Evolutionary conservation across 2,113 vertebrate genomes (phyloP).

Genomic region (Pelecanus crispus): DNA sequence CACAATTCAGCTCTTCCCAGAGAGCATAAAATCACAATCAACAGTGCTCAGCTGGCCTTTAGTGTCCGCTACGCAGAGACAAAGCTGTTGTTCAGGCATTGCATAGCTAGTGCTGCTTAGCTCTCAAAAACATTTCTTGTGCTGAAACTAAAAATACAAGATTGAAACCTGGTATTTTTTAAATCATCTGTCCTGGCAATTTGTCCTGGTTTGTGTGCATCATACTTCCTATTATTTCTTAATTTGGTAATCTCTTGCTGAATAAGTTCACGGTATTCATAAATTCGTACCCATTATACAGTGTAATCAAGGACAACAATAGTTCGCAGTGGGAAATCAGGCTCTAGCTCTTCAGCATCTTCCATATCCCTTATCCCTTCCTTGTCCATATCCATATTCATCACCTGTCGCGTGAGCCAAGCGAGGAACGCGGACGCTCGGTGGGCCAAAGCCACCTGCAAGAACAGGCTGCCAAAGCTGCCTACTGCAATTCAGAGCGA

Average conservation of each 20-base stretch:
- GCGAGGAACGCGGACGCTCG: background rate
- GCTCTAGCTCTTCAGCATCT: background rate
- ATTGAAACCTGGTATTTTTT: background rate
- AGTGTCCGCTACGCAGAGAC: background rate
- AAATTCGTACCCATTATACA: background rate
- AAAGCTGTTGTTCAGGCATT: background rate
- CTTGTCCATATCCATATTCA: background rate
- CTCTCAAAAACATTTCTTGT: background rate
- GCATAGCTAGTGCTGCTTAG: background rate
- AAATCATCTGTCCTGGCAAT: background rate
- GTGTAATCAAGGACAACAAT: background rate
- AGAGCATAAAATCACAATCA: constrained; percentile 4
- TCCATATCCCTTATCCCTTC: background rate
- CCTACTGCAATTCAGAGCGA: background rate
- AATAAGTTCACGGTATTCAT: background rate
- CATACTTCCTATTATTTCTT: background rate
- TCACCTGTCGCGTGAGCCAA: fast-evolving
- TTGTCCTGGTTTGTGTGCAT: background rate
- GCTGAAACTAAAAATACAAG: background rate
- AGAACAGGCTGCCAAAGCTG: background rate
- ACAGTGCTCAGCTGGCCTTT: background rate
- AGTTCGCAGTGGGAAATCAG: background rate
- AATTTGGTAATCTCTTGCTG: background rate
- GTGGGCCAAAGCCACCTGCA: background rate
- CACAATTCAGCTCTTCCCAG: background rate